Base-by-base conservation (phyloP, 2,888 invertebrate genomes). In the Stegana nigrithorax region DNA sequence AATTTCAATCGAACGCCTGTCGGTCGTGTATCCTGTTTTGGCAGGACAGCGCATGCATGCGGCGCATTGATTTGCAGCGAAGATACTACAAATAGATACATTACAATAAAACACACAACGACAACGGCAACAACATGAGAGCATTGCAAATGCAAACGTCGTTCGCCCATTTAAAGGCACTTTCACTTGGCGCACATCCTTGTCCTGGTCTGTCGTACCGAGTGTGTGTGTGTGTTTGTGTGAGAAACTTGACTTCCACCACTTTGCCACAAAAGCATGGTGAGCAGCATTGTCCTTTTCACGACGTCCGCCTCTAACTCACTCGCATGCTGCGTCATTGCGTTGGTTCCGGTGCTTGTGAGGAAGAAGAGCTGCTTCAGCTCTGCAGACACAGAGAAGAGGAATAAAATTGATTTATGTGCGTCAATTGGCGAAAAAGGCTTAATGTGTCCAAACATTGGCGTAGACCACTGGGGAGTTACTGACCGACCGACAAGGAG, bases 1-100 rank as follows among this genome's bases (percentile, higher is more conserved):
- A 83, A 84, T 83, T 81, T 83, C 84, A 84, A 84, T 83, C 84
- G 84, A 78, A 75, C 83, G 84, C 80, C 83, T 82, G 84, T 81
- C 83, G 82, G 76, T 80, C 68, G 69, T 67, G 62, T 71, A 79
- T 76, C 75, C 81, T n/a, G n/a, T n/a, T n/a, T n/a, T n/a, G 75
- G 75, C 25, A 21, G 17, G 12, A 10, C 14, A 23, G 26, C 6
- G 21, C 14, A 32, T 27, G 14, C 51, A 51, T 51, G 26, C 19
- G 5, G 51, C 51, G n/a, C 39, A 75, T 80, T 65, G 77, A 81
- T 78, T 66, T 63, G 68, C 63, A 67, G 67, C 69, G 61, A 67
- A 68, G 73, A 70, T 72, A 63, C 53, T 67, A 64, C 70, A 71
- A 64, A 74, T 71, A 78, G 70, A 73, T 69, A 65, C 66, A 65